A percentile compares a stretch with the other conserved stretches of the same genome.
phyloP scores from a whole-genome alignment of 2,113 vertebrate genomes.

The Aythya baeri region DNA sequence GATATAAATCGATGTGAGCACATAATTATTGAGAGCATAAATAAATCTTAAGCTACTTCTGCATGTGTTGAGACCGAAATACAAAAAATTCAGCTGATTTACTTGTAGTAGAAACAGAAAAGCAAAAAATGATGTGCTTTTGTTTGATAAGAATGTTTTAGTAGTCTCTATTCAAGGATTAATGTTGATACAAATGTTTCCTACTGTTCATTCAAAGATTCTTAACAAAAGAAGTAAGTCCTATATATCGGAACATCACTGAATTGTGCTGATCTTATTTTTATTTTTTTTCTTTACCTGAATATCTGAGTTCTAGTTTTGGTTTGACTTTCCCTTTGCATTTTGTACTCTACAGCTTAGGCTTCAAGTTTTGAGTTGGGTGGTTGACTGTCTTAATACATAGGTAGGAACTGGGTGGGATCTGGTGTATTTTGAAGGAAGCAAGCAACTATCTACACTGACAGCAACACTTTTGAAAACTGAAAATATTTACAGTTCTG shows the following conservation, averaged over 20 bases:
- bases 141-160: background rate
- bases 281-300: constrained; percentile 23
- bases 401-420: constrained; percentile 49
- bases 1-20: constrained; percentile 51
- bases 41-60: constrained; percentile 8
- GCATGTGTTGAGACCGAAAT: background rate
- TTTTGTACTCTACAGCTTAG: constrained; percentile 51
- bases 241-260: constrained; percentile 78
- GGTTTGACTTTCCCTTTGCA: constrained; percentile 50
- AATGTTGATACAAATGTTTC: background rate
- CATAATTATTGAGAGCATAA: background rate
- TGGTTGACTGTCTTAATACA: background rate
- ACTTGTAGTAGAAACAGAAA: background rate
- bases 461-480: background rate
- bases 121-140: background rate
- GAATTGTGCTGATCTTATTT: constrained; percentile 51
- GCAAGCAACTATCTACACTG: background rate
- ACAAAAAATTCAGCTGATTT: background rate
- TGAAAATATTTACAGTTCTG: background rate
- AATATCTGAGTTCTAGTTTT: constrained; percentile 42
- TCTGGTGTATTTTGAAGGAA: background rate
- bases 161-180: background rate
- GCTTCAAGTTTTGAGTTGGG: background rate
- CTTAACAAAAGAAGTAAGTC: background rate
- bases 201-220: background rate